Evolutionary conservation across 2,888 invertebrate species (phyloP).

Genomic region (Sinohyriopsis cumingii): DNA sequence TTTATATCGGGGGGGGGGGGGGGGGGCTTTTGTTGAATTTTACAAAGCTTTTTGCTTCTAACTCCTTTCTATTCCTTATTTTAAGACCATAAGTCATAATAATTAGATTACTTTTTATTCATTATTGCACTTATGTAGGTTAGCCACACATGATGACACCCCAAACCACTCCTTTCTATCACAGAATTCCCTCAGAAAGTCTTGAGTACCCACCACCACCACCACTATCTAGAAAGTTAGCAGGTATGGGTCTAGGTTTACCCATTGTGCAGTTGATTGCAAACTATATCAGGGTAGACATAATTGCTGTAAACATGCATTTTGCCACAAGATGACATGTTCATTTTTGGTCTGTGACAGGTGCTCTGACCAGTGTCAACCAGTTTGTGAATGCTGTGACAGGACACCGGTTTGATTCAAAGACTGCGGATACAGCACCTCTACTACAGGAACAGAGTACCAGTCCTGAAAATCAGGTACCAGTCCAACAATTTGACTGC

Average conservation of each 20-base stretch:
- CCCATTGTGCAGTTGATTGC: not conserved
- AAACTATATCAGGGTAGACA: not conserved
- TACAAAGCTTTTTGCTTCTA: too few species aligned
- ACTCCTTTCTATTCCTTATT: too few species aligned
- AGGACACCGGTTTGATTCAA: slow-evolving; percentile 47
- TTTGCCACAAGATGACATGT: not conserved
- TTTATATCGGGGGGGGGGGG: too few species aligned
- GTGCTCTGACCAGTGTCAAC: slow-evolving; percentile 65
- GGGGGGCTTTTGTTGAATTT: too few species aligned
- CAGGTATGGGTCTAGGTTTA: not conserved
- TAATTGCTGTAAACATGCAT: not conserved
- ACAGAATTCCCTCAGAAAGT: too few species aligned
- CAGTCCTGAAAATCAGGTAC: slow-evolving; percentile 54
- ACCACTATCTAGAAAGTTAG: not conserved
- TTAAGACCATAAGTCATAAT: too few species aligned
- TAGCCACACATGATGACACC: too few species aligned
- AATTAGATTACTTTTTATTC: too few species aligned
- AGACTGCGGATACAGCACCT: slow-evolving; percentile 64
- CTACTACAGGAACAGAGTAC: slow-evolving; percentile 59
- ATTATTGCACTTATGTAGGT: too few species aligned
- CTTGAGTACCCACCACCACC: not conserved
- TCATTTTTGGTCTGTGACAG: slow-evolving; percentile 28
- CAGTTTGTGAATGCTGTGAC: slow-evolving; percentile 64
- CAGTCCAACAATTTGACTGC: not conserved
- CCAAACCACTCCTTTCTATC: too few species aligned